A percentile compares a stretch with the other conserved stretches of the same genome.
phyloP scores from a whole-genome alignment of 2,113 vertebrate genomes.

The Microtus ochrogaster region DNA sequence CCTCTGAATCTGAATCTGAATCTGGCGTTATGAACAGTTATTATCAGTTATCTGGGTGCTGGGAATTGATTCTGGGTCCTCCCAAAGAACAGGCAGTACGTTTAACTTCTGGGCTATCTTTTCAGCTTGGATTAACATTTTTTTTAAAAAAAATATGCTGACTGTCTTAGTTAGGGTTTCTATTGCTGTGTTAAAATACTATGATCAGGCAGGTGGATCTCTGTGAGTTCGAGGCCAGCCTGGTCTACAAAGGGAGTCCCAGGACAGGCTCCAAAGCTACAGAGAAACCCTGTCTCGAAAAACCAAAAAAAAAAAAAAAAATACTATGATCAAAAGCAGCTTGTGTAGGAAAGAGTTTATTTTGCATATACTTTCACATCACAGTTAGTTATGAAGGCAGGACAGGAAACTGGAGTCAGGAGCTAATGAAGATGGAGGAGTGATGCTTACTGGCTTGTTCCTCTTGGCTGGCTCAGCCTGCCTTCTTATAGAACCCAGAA shows the following conservation, averaged over 20 bases:
- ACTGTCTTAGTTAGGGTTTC: not conserved
- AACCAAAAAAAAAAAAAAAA: too few relatives aligned
- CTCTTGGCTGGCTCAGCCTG: not conserved
- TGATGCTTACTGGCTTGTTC: not conserved
- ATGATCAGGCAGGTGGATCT: too few relatives aligned
- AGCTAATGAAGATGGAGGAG: not conserved
- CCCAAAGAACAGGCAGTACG: not conserved
- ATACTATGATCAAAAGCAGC: not conserved
- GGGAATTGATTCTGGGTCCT: not conserved
- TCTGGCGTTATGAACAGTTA: not conserved
- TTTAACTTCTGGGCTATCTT: not conserved
- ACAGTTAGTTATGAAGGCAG: not conserved
- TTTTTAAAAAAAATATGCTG: too few relatives aligned
- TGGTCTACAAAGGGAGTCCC: too few relatives aligned
- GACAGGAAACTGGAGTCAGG: not conserved
- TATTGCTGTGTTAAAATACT: not conserved
- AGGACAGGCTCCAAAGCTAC: too few relatives aligned
- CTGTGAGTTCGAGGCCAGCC: too few relatives aligned
- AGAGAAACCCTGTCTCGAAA: too few relatives aligned
- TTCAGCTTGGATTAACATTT: not conserved
- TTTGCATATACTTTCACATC: not conserved
- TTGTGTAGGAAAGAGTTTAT: too few relatives aligned
- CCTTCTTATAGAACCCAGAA: not conserved
- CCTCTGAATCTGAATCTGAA: not conserved
- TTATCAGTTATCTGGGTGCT: not conserved